Conservation (phyloP, 1,140 invertebrate species). For the Meloidogyne exigua region DNA sequence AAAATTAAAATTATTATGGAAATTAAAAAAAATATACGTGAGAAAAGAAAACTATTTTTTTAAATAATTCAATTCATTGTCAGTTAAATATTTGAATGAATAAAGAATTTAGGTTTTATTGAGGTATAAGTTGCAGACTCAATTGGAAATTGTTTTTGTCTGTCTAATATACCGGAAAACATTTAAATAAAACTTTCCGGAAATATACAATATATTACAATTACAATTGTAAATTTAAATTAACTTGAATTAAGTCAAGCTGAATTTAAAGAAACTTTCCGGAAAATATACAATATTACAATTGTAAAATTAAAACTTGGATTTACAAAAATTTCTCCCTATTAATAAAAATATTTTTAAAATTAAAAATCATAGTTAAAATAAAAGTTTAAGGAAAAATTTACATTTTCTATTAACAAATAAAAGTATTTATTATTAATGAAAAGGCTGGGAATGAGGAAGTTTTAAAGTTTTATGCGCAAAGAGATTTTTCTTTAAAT, state of each 20-base stretch:
- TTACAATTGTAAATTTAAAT: too few relatives aligned
- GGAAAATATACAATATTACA: too few relatives aligned
- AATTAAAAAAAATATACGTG: background rate
- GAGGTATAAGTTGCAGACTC: too few relatives aligned
- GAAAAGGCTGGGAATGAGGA: background rate
- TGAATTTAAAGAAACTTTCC: too few relatives aligned
- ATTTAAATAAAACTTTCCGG: background rate
- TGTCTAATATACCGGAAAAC: background rate
- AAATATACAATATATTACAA: background rate
- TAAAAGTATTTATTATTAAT: background rate
- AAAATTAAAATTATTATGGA: slow-evolving; percentile 5
- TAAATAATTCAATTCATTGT: background rate
- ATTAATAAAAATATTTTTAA: too few relatives aligned
- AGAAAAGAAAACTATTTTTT: background rate
- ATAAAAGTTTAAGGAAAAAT: background rate
- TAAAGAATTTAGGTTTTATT: too few relatives aligned
- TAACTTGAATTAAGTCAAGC: too few relatives aligned
- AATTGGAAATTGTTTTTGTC: background rate
- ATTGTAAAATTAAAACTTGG: too few relatives aligned
- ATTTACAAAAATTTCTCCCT: too few relatives aligned
- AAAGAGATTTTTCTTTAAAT: background rate
- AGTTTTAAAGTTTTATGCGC: slow-evolving; percentile 1
- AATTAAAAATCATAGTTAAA: background rate
- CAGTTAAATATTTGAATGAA: background rate
- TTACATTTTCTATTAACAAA: background rate